Base-by-base conservation (phyloP, 2,113 vertebrate species). In the Lepus europaeus region DNA sequence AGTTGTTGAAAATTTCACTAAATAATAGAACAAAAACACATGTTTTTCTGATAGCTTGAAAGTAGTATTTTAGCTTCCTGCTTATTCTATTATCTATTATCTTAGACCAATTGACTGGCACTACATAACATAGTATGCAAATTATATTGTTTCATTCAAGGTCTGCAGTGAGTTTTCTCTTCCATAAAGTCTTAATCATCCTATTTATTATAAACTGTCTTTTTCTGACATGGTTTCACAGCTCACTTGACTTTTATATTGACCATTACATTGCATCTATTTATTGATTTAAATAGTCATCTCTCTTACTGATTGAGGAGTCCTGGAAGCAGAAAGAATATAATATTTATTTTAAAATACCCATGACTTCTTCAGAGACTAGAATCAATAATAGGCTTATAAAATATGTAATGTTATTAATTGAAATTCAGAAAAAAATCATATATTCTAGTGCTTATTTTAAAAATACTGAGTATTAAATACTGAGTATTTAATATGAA, bases 381-480 rank as follows among this genome's bases (percentile, higher is more conserved):
- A 59, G 36, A 17, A 94, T 4, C 3, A 76, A 87, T 83, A 82
- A 88, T 63, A 2, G 81, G 4, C 31, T 90, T 8, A 76, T 0
- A 61, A 76, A 73, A 87, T 6, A 19, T 17, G 51, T 86, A 70
- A 17, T 64, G 87, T 87, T 79, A 72, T 89, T 63, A 90, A 93
- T 0, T 64, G 36, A 36, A 45, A 72, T 14, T 76, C 45, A 89
- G 45, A 36, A 61, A 16, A 78, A 83, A 72, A 20, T 84, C 12
- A 61, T 16, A 63, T 29, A 81, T 25, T 68, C 9, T 0, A 39
- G n/a, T 3, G 5, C 6, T 87, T 36, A 69, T 86, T 94, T 63
- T 63, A 31, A 74, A 64, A 92, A 82, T 16, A 53, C 5, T 29
- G 17, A 68, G 1, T 45, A 74, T 51, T 66, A 59, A 86, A 85